Base-by-base conservation (phyloP, 30 jellyfish, hydroid and myxozoan genomes). In the Turritopsis rubra region DNA sequence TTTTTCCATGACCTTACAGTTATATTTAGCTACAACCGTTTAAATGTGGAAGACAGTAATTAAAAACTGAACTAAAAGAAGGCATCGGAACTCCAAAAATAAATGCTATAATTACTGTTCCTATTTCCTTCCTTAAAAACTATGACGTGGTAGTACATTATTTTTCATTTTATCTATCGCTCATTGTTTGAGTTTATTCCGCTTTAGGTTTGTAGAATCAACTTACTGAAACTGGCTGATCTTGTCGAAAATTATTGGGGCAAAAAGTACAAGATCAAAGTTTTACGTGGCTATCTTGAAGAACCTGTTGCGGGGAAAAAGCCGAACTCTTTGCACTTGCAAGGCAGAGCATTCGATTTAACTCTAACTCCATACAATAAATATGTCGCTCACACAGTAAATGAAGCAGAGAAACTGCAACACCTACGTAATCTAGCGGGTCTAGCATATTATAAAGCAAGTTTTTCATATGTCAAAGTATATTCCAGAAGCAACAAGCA, bases 261-360 rank as follows among this genome's bases (percentile, higher is more conserved):
- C 81, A 83, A 68, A 84, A 80, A 80, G 68, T 91, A 86, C 41
- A 87, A 87, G 75, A 84, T 90, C 41, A 72, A 92, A 29, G 97
- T 90, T 16, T 81, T 85, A 20, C 95, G 86, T 41, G 97, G 82
- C 23, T 74, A 74, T 41, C 24, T 74, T 16, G 65, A 28, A 26
- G 53, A 1, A 26, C 77, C 77, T 68, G 30, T 23, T 8, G 30
- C 28, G 8, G 82, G 82, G n/a, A 74, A 74, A 74, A 23, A 17
- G 23, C 79, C 87, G 28, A 84, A 80, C 71, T 87, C 96, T 1
- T 76, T 91, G 79, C 97, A 91, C 65, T 91, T 80, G 79, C 96
- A 87, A 68, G 97, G 97, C 75, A 71, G 96, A 71, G 97, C 97
- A 24, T 81, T 91, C 71, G 96, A 91, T 66, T 78, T 91, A 0